Conservation (phyloP, 1,140 invertebrate genomes). For the Phenacoccus solenopsis region DNA sequence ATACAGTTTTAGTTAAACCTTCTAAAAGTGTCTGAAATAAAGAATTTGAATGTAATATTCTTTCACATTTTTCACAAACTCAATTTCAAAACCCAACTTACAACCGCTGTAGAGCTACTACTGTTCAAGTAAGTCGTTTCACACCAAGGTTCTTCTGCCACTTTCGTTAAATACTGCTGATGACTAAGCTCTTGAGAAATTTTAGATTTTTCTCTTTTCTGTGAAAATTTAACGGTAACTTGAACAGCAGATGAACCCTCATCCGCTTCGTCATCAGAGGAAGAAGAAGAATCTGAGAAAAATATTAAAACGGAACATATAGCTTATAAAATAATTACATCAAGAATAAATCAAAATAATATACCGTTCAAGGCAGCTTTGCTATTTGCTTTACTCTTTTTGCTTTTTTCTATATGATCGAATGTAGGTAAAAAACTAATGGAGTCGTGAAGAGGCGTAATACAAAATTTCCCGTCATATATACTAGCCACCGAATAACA, state of each 20-base stretch:
- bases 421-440: slow-evolving; percentile 2
- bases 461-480: slow-evolving; percentile 5
- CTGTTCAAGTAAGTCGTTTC: background rate
- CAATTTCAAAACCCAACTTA: too few species aligned
- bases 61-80: background rate
- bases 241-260: background rate
- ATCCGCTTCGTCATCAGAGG: background rate
- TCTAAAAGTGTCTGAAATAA: background rate
- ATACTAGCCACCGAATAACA: background rate
- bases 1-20: background rate
- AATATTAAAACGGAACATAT: background rate
- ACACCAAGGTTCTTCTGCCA: slow-evolving; percentile 8
- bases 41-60: background rate
- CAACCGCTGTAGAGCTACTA: background rate
- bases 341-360: background rate
- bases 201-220: background rate
- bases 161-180: background rate
- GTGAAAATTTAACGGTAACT: slow-evolving; percentile 4
- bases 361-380: background rate
- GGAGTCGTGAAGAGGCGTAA: background rate
- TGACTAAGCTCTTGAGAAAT: background rate
- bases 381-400: background rate
- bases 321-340: background rate
- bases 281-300: background rate
- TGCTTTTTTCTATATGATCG: background rate